A percentile compares a stretch with the other conserved stretches of the same genome.
phyloP scores from a whole-genome alignment of 37 sponge, comb jelly and placozoan species.

The Mnemiopsis leidyi region DNA sequence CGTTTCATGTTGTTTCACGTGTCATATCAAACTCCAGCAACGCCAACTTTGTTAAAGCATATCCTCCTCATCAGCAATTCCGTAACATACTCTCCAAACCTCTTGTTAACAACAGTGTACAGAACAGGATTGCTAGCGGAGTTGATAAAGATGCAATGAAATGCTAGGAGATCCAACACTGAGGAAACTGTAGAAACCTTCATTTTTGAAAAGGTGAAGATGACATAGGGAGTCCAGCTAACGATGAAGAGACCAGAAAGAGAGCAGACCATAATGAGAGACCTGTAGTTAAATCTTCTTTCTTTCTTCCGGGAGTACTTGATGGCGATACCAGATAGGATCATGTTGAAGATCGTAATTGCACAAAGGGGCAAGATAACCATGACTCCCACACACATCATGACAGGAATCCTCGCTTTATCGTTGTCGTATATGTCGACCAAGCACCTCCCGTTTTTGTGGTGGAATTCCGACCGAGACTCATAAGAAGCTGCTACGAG shows the following conservation, averaged over 20 bases:
- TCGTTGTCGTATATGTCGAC: slow-evolving; percentile 38
- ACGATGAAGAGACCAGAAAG: slow-evolving; percentile 35
- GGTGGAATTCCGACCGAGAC: background rate
- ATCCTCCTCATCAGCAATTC: background rate
- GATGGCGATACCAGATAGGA: background rate
- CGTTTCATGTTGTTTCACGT: too few relatives aligned
- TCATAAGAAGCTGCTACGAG: background rate
- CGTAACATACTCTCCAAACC: background rate
- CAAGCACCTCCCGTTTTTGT: background rate
- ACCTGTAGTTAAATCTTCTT: background rate
- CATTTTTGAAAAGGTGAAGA: slow-evolving; percentile 7
- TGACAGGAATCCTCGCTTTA: background rate
- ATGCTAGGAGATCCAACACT: slow-evolving; percentile 17
- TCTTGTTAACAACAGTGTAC: background rate
- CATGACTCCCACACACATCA: background rate
- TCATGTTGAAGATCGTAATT: slow-evolving; percentile 1
- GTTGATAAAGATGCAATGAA: slow-evolving; percentile 51
- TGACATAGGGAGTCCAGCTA: slow-evolving; percentile 15
- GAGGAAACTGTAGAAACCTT: background rate
- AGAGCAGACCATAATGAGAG: slow-evolving; percentile 34
- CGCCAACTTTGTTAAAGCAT: background rate
- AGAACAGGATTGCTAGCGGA: slow-evolving; percentile 16
- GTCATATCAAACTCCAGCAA: too few relatives aligned
- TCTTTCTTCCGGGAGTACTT: slow-evolving; percentile 1
- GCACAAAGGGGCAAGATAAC: slow-evolving; percentile 28